These are phyloP conservation scores for Gavialis gangeticus DNA, from an alignment of 2,113 vertebrate genomes.

Conservation along the genomic window DNA sequence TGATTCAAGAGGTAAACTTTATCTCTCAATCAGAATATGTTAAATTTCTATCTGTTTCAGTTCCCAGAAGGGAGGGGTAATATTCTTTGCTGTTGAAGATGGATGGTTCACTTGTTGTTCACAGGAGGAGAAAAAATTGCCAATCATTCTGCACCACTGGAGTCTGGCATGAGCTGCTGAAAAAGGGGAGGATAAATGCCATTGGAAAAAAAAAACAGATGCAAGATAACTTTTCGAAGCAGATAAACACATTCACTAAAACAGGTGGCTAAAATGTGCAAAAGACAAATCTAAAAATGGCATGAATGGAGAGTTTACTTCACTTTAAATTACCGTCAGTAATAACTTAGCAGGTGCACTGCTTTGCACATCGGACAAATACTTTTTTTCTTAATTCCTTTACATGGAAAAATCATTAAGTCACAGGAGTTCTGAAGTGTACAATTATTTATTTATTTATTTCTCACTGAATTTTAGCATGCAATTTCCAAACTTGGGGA, in stretches of 20 bases:
- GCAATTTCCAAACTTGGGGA: not conserved
- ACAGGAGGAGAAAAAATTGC: constrained; percentile 69
- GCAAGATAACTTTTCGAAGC: not conserved
- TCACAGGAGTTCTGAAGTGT: not conserved
- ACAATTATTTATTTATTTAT: not conserved
- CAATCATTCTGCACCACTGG: constrained; percentile 71
- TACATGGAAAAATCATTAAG: not conserved
- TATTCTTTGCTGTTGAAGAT: constrained; percentile 40
- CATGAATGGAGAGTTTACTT: not conserved
- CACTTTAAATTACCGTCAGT: not conserved
- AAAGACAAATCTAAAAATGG: not conserved
- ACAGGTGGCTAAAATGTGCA: constrained; percentile 13
- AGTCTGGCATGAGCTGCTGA: constrained; percentile 51
- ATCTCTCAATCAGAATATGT: not conserved
- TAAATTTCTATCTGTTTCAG: not conserved
- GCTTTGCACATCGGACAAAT: not conserved
- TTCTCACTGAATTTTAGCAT: not conserved
- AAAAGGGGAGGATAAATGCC: constrained; percentile 50
- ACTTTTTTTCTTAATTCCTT: not conserved
- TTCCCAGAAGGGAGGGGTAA: not conserved
- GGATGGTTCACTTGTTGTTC: constrained; percentile 57
- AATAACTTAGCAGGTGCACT: not conserved
- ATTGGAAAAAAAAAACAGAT: constrained; percentile 33
- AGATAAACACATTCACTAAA: not conserved
- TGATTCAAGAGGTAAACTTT: not conserved